Evolutionary conservation across 1,140 invertebrate genomes (phyloP), one percentile per base, ranked within the genome.

Genomic region (Anoplophora glabripennis): DNA sequence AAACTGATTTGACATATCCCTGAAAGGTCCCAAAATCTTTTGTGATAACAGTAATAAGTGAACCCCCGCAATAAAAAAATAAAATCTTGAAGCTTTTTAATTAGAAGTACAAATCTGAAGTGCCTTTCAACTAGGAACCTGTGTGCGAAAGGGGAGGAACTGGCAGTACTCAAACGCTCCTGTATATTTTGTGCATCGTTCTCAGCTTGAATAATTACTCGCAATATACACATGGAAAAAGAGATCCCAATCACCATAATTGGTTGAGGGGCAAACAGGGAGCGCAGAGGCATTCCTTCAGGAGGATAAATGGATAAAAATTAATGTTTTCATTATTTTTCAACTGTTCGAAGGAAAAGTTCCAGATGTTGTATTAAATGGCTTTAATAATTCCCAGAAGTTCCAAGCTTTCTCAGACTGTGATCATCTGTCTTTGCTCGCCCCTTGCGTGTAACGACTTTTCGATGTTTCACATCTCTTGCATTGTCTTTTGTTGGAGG

Each of bases 91-190:
- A 21, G 44, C 44, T 10, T 46, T 46, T 18, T 15, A 46, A 46
- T 46, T 46, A 46, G 18, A 46, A 46, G 18, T 46, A 46, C 44
- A 46, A 18, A 46, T 46, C 44, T 46, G 44, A 28, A 46, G 44
- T 46, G 44, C 15, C 21, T 28, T 28, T 18, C 7, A 15, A 46
- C 1, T 17, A 42, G 17, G 44, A 8, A 46, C 10, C 4, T 46
- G 17, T 7, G 44, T 21, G 44, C 4, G 10, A 46, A 21, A 28
- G 44, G 44, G 44, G 44, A 46, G 44, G 18, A 46, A 46, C 17
- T 11, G 44, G 17, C 44, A 7, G 17, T 28, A 18, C 44, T 46
- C 11, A 46, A 46, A 46, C 15, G 44, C 44, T 28, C 44, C 28
- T 17, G 44, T 28, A 21, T 46, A 28, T 46, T 46, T 46, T 18